Evolutionary conservation across 2,113 vertebrate genomes (phyloP).

Genomic region (Daphoenositta chrysoptera): DNA sequence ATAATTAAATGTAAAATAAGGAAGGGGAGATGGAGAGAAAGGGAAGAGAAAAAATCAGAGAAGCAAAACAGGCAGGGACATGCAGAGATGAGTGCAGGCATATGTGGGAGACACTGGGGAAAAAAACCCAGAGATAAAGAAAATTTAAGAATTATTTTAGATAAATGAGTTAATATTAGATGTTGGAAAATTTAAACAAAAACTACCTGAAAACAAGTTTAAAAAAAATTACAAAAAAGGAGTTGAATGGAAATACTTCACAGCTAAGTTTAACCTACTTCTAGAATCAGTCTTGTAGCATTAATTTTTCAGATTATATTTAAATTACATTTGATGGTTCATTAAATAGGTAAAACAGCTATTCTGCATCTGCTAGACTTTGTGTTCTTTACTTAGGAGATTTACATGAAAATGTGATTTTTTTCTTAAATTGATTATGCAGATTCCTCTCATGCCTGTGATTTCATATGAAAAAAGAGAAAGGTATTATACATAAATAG

Average conservation of each 20-base stretch:
- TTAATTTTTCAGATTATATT: background rate
- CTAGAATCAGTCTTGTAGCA: background rate
- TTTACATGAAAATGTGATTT: background rate
- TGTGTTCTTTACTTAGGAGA: background rate
- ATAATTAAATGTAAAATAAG: constrained; percentile 13
- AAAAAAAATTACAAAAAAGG: background rate
- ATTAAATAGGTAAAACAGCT: background rate
- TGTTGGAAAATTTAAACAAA: background rate
- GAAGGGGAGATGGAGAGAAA: background rate
- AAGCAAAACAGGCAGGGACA: background rate
- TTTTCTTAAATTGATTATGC: background rate
- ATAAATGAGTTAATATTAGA: background rate
- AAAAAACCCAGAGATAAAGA: background rate
- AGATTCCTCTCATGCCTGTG: background rate
- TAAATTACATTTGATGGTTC: background rate
- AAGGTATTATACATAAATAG: background rate
- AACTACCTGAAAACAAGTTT: background rate
- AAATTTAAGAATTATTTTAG: background rate
- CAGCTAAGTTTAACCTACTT: background rate
- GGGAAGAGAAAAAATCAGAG: background rate
- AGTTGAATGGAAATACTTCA: background rate
- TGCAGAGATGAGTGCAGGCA: background rate
- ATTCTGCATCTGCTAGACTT: background rate
- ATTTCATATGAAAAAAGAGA: background rate
- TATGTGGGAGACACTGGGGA: background rate